Evolutionary conservation across 2,888 invertebrate genomes (phyloP).

Genomic region (Carabus problematicus): DNA sequence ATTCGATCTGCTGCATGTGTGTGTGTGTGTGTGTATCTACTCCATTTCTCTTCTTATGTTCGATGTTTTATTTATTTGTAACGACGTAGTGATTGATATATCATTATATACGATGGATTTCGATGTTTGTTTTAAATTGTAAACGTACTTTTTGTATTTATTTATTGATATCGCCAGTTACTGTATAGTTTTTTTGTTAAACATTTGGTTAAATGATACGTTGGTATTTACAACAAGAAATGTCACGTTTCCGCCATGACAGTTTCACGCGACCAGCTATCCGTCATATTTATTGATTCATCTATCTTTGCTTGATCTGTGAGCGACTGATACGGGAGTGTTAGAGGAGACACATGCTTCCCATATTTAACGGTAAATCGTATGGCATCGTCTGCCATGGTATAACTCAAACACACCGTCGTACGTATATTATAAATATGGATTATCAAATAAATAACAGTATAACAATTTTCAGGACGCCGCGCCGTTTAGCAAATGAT

Average conservation of each 20-base stretch:
- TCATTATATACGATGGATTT: slow-evolving; percentile 24
- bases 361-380: slow-evolving; percentile 24
- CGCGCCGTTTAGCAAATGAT: too few species aligned
- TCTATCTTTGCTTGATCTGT: slow-evolving; percentile 37
- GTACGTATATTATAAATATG: too few species aligned
- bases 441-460: too few species aligned
- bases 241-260: slow-evolving; percentile 25
- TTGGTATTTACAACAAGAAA: background rate
- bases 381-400: too few species aligned
- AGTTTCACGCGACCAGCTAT: slow-evolving; percentile 25
- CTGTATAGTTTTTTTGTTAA: too few species aligned
- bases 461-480: too few species aligned
- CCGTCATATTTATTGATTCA: slow-evolving; percentile 39
- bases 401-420: background rate
- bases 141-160: background rate
- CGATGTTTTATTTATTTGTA: slow-evolving; percentile 27
- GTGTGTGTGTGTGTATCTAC: too few species aligned
- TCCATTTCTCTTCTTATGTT: too few species aligned
- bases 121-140: slow-evolving; percentile 5
- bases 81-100: slow-evolving; percentile 21
- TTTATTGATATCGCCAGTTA: too few species aligned
- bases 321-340: slow-evolving; percentile 11
- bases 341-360: slow-evolving; percentile 8
- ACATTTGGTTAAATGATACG: too few species aligned
- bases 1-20: too few species aligned